A percentile compares a stretch with the other conserved stretches of the same genome.
Evolutionary conservation across 2,113 vertebrate species (phyloP).

Genomic region (Ranitomeya imitator): DNA sequence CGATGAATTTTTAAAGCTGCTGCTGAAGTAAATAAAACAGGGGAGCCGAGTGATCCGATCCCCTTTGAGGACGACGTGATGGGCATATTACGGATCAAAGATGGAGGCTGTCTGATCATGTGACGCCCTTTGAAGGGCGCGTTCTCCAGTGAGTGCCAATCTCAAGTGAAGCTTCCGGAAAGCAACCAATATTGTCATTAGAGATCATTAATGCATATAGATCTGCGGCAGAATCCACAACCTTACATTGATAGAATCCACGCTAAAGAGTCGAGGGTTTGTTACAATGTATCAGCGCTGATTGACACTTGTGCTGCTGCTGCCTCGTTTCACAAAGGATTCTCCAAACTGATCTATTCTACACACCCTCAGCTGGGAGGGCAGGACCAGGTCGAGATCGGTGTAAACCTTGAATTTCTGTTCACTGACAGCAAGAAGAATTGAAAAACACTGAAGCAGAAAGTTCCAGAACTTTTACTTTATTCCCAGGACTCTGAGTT

Average conservation of each 20-base stretch:
- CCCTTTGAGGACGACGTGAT: constrained; percentile 63
- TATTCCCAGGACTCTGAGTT: too few relatives aligned
- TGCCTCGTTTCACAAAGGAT: neutral
- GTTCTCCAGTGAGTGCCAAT: neutral
- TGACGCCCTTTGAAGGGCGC: constrained; percentile 2
- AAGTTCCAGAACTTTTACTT: too few relatives aligned
- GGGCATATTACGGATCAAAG: constrained; percentile 21
- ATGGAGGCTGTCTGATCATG: constrained; percentile 1
- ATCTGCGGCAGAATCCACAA: neutral
- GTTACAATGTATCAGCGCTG: too few relatives aligned
- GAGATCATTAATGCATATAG: neutral
- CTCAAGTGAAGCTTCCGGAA: neutral
- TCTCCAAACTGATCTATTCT: neutral
- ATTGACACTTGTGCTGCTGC: too few relatives aligned
- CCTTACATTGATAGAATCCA: too few relatives aligned
- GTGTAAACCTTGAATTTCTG: too few relatives aligned
- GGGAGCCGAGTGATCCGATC: constrained; percentile 69
- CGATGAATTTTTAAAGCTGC: constrained; percentile 66
- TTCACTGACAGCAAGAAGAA: too few relatives aligned
- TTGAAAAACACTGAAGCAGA: too few relatives aligned
- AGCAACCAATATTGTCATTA: neutral
- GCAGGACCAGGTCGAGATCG: neutral
- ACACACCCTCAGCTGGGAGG: neutral
- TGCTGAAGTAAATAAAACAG: constrained; percentile 73
- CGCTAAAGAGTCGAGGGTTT: neutral